Base-by-base conservation (phyloP, 2,797 vertebrate genomes). In the Amazona finschi region DNA sequence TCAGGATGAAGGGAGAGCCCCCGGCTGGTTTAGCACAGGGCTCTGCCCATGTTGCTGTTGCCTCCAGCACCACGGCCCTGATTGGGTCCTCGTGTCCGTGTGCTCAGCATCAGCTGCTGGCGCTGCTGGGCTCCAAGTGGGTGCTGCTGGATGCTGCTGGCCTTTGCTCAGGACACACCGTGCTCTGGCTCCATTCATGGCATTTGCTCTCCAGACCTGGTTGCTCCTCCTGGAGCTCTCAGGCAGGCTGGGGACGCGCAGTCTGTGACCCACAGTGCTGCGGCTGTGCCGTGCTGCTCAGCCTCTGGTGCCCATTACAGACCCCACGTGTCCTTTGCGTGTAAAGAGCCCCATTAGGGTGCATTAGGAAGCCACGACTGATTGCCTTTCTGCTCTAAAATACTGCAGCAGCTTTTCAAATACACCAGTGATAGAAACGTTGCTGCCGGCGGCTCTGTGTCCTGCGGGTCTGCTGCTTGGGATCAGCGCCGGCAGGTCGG, bases 401-500 rank as follows among this genome's bases (percentile, higher is more conserved):
- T 21, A 44, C 71, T 41, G 33, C 53, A 69, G 15, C 50, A 73
- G 74, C 67, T 53, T 16, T 46, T 85, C 30, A n/a, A 64, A 67
- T 18, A 33, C 70, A 41, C 15, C 33, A 30, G 58, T 15, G 30
- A 55, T 64, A 44, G 88, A 52, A 75, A 46, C 52, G 62, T 71
- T 76, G 78, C n/a, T 49, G 60, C 55, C 43, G 62, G 16, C 11
- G 3, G 43, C 36, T 31, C 10, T 71, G 44, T 88, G 67, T 94
- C 85, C 81, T 57, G 57, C 49, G 46, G 62, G 33, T 39, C 93
- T 82, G 81, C 76, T 84, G 81, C 85, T 92, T 15, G 14, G 15
- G 38, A 15, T 22, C 41, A 9, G 53, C 10, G 0, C 46, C 17
- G 85, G 53, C 43, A 33, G 72, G 53, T 55, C 3, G 0, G 58